phyloP scores from a whole-genome alignment of 1,140 invertebrate genomes.

The Drosophila mauritiana region DNA sequence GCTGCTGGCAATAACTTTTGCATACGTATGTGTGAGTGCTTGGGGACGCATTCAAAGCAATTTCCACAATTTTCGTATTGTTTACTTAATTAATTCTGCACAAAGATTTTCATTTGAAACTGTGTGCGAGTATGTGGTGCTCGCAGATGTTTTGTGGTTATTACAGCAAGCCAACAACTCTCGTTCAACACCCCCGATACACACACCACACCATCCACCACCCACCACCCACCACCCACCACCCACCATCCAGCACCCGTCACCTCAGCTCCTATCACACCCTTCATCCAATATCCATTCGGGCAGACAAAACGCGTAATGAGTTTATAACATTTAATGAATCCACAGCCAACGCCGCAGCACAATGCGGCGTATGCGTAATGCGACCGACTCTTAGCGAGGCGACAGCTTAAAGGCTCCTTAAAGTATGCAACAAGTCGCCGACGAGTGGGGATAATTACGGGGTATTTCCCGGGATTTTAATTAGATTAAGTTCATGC shows the following conservation, averaged over 20 bases:
- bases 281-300: constrained; percentile 18
- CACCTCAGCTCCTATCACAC: neutral
- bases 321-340: constrained; percentile 81
- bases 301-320: constrained; percentile 63
- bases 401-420: constrained; percentile 22
- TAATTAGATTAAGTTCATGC: constrained; percentile 6
- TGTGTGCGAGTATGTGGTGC: constrained; percentile 13
- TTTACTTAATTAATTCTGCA: constrained; percentile 83
- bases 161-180: constrained; percentile 62
- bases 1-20: constrained; percentile 69
- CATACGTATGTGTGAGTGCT: constrained; percentile 35
- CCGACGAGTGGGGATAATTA: neutral
- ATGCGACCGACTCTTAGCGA: constrained; percentile 20
- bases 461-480: neutral
- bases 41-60: constrained; percentile 80
- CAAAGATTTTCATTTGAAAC: constrained; percentile 73
- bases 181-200: neutral
- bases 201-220: too few relatives aligned
- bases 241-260: neutral
- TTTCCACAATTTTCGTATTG: constrained; percentile 82
- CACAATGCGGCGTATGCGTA: constrained; percentile 53
- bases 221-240: neutral
- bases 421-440: constrained; percentile 59
- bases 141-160: constrained; percentile 75
- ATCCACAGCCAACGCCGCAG: constrained; percentile 30